Conservation (phyloP, 2,113 vertebrate genomes). For the Hylia prasina region DNA sequence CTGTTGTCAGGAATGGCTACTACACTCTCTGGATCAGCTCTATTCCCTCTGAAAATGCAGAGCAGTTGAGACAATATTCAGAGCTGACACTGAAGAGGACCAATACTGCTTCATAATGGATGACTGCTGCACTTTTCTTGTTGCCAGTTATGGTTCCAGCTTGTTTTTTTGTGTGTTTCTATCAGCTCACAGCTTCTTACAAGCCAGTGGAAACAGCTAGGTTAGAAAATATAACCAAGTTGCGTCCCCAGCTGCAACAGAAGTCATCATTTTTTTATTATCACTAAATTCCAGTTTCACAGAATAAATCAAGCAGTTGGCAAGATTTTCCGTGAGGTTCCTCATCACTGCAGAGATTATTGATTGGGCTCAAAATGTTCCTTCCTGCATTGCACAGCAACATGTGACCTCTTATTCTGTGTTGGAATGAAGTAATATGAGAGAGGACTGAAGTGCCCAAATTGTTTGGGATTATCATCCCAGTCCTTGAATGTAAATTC, state of each 20-base stretch:
- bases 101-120: background rate
- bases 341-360: background rate
- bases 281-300: background rate
- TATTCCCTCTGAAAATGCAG: background rate
- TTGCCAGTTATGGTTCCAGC: background rate
- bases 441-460: background rate
- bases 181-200: background rate
- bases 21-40: background rate
- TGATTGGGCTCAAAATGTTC: background rate
- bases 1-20: background rate
- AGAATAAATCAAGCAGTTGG: background rate
- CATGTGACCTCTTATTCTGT: background rate
- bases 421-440: background rate
- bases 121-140: background rate
- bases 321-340: background rate
- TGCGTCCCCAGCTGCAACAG: background rate
- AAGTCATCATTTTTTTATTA: background rate
- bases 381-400: background rate
- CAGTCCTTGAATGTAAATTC: background rate
- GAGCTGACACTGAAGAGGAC: background rate
- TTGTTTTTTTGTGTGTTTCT: background rate
- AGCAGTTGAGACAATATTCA: background rate
- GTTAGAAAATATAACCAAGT: background rate
- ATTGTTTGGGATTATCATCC: background rate
- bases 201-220: background rate